A percentile compares a stretch with the other conserved stretches of the same genome.
phyloP scores from a whole-genome alignment of 2,888 invertebrate genomes.

The Eremobia ochroleuca region DNA sequence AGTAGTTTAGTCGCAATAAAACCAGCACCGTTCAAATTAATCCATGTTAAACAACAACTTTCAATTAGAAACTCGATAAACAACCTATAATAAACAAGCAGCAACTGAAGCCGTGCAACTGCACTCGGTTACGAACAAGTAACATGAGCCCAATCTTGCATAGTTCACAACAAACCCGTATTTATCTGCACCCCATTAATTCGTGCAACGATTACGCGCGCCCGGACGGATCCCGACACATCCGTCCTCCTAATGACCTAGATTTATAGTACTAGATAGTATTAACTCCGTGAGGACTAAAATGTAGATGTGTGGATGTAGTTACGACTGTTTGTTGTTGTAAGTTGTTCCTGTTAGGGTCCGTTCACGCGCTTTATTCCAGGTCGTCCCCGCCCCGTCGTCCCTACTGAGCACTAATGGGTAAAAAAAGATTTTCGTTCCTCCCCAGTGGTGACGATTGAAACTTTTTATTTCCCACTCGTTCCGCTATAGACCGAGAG shows the following conservation, averaged over 20 bases:
- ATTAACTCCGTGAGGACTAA: conserved; percentile 54
- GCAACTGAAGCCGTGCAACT: conserved; percentile 9
- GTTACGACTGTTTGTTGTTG: conserved; percentile 20
- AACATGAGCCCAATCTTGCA: conserved; percentile 18
- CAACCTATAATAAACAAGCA: neutral
- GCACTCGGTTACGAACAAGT: conserved; percentile 17
- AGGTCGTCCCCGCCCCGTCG: too few relatives aligned
- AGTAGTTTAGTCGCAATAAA: neutral
- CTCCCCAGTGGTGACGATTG: too few relatives aligned
- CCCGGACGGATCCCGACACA: conserved; percentile 53
- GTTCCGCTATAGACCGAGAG: too few relatives aligned
- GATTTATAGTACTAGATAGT: conserved; percentile 69
- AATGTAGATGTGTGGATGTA: conserved; percentile 31
- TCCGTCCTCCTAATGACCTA: conserved; percentile 71
- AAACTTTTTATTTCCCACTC: too few relatives aligned
- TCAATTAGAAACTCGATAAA: conserved; percentile 14
- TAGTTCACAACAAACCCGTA: conserved; percentile 44
- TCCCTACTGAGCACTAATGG: too few relatives aligned
- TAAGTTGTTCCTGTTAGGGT: neutral
- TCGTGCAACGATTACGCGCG: conserved; percentile 58
- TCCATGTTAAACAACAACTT: neutral
- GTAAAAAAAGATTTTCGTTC: too few relatives aligned
- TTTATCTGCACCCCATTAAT: conserved; percentile 64
- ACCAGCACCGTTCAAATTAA: neutral
- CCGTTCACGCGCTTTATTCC: too few relatives aligned